Conservation (phyloP, 2,797 vertebrate genomes). For the Diceros bicornis region DNA sequence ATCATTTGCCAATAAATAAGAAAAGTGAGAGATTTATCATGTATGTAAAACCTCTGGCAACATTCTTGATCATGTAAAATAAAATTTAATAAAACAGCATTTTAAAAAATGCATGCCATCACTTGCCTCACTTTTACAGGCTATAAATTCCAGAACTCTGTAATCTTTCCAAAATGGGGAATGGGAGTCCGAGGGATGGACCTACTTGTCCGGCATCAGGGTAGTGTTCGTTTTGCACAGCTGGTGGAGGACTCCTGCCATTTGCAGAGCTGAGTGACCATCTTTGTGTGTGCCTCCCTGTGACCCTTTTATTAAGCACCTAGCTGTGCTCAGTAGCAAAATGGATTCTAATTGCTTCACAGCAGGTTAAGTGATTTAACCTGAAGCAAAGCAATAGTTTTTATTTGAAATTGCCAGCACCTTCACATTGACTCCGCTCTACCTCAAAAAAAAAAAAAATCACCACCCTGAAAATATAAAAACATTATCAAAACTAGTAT, state of each 20-base stretch:
- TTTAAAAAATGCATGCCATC: slow-evolving; percentile 27
- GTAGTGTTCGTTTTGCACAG: neutral
- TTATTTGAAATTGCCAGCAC: slow-evolving; percentile 77
- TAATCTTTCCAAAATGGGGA: neutral
- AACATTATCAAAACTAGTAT: neutral
- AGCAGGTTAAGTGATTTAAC: slow-evolving; percentile 86
- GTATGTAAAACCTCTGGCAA: slow-evolving; percentile 61
- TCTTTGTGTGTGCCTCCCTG: slow-evolving; percentile 70
- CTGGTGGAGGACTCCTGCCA: slow-evolving; percentile 33
- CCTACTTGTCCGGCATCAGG: neutral
- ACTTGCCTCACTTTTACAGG: neutral
- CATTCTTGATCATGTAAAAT: slow-evolving; percentile 63
- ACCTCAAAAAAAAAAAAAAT: slow-evolving; percentile 39
- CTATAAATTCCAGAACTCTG: slow-evolving; percentile 27
- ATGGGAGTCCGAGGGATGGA: too few species aligned
- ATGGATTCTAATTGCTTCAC: slow-evolving; percentile 86
- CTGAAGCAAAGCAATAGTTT: slow-evolving; percentile 81
- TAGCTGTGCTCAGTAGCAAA: slow-evolving; percentile 82
- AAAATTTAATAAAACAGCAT: slow-evolving; percentile 55
- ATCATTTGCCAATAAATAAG: slow-evolving; percentile 78
- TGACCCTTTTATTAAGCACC: slow-evolving; percentile 84
- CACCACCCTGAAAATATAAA: neutral
- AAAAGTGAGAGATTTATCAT: slow-evolving; percentile 72
- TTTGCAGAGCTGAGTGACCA: slow-evolving; percentile 7
- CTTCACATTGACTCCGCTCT: slow-evolving; percentile 60